Conservation (phyloP, 2,113 vertebrate genomes). For the Chrysemys picta region DNA sequence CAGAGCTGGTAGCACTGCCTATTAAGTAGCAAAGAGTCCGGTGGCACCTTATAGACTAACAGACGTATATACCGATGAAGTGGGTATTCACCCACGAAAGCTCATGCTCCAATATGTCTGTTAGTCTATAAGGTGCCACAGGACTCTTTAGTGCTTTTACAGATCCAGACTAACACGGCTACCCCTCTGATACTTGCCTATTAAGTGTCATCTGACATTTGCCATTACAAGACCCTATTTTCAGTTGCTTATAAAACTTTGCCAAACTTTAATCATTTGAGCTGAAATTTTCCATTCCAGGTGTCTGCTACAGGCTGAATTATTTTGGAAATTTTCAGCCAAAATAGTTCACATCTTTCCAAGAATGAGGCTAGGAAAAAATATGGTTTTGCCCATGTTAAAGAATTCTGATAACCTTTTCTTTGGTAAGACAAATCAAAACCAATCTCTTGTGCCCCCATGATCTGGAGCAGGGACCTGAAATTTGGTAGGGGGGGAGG, state of each 20-base stretch:
- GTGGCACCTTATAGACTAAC: too few species aligned
- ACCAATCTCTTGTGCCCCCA: not conserved
- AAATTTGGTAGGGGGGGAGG: not conserved
- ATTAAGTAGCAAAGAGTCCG: not conserved
- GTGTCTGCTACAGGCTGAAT: not conserved
- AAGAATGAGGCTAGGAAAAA: not conserved
- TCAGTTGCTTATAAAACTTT: not conserved
- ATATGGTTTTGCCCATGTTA: not conserved
- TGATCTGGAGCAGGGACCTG: not conserved
- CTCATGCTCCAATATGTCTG: too few species aligned
- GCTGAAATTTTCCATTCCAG: not conserved
- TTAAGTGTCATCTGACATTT: not conserved
- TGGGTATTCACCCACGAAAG: too few species aligned
- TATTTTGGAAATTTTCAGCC: not conserved
- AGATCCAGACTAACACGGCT: too few species aligned
- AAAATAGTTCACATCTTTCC: not conserved
- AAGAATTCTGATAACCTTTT: not conserved
- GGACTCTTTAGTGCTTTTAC: too few species aligned
- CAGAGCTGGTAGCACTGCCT: not conserved
- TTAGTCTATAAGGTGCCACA: too few species aligned
- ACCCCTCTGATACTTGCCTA: too few species aligned
- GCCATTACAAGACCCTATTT: not conserved
- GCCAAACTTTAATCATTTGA: not conserved
- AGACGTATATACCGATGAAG: too few species aligned
- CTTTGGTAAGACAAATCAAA: not conserved